Percentiles rank a stretch among this genome's conserved stretches.
Conservation (phyloP, 1,140 invertebrate species). For the Vollenhovia emeryi region DNA sequence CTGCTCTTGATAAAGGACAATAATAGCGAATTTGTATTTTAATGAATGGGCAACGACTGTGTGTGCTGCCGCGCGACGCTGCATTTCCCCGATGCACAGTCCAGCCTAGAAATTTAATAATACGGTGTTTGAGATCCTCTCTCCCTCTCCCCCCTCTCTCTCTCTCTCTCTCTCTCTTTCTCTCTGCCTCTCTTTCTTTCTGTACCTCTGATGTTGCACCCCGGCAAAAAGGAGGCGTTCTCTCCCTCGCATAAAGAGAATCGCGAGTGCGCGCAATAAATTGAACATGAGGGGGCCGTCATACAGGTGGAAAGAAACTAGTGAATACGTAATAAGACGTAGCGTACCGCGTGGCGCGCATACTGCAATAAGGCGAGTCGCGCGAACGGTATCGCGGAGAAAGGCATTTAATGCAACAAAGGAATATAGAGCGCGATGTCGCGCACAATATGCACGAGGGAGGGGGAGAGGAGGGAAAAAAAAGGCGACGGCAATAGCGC, state of each 20-base stretch:
- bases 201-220: not conserved
- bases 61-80: not conserved
- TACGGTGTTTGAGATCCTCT: not conserved
- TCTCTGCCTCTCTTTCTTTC: too few species aligned
- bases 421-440: not conserved
- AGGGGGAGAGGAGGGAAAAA: too few species aligned
- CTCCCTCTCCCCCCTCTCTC: too few species aligned
- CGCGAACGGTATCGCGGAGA: not conserved
- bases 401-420: slow-evolving; percentile 42
- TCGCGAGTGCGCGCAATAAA: slow-evolving; percentile 45
- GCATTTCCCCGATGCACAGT: not conserved
- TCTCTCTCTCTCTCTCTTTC: too few species aligned
- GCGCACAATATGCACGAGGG: slow-evolving; percentile 13
- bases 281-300: slow-evolving; percentile 7
- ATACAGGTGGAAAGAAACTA: not conserved
- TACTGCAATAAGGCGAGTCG: slow-evolving; percentile 9
- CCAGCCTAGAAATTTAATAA: slow-evolving; percentile 62
- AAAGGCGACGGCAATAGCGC: not conserved
- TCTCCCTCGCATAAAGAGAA: slow-evolving; percentile 25
- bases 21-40: slow-evolving; percentile 58
- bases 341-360: not conserved
- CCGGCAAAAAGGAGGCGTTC: slow-evolving; percentile 8
- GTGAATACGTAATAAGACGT: slow-evolving; percentile 32
- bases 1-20: slow-evolving; percentile 42
- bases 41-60: slow-evolving; percentile 58